Conservation (phyloP, 2,797 vertebrate species). For the Chromobotia macracanthus region DNA sequence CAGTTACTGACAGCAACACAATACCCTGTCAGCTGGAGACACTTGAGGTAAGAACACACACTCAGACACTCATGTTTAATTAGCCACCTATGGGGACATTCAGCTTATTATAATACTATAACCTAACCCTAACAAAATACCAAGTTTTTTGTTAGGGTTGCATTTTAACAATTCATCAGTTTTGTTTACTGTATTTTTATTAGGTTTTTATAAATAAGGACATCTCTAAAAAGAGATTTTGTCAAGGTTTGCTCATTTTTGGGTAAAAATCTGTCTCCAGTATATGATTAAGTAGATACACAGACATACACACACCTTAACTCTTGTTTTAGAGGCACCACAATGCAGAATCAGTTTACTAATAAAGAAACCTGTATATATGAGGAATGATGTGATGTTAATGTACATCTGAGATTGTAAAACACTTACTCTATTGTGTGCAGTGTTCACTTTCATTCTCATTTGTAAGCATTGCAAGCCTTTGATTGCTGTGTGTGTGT, state of each 20-base stretch:
- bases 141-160: no score
- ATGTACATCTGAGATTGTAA: neutral
- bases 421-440: neutral
- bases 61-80: neutral
- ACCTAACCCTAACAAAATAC: no score
- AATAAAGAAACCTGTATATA: neutral
- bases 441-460: neutral
- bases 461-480: neutral
- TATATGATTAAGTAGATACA: constrained; percentile 3
- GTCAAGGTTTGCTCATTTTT: no score
- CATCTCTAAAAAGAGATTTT: no score
- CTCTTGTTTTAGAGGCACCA: constrained; percentile 5
- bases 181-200: no score
- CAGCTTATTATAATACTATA: no score
- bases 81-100: no score
- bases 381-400: neutral
- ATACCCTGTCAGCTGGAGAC: constrained; percentile 58
- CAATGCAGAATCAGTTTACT: neutral
- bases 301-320: neutral
- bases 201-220: no score
- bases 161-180: no score
- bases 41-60: constrained; percentile 25
- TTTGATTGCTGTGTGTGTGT: neutral
- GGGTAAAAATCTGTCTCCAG: no score
- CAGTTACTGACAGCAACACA: constrained; percentile 57